These are phyloP conservation scores for Acanthaster planci DNA, from an alignment of 35 echinoderm and acorn worm species.

Conservation along the genomic window DNA sequence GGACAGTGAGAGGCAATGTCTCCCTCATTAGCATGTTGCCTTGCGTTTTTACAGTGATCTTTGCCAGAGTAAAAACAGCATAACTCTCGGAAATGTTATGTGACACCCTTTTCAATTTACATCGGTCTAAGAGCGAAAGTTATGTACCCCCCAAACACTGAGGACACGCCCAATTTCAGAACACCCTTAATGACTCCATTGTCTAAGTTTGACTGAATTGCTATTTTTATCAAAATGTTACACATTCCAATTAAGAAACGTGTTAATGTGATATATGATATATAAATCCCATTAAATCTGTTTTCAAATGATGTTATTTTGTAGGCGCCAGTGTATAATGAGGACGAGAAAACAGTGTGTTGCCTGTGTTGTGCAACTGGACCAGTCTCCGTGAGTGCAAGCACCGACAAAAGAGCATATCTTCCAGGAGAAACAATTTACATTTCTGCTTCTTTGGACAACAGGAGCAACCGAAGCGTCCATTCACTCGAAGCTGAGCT, in stretches of 20 bases:
- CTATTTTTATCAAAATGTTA: too few species aligned
- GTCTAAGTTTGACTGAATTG: too few species aligned
- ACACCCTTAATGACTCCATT: too few species aligned
- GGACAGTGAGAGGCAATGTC: too few species aligned
- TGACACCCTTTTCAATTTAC: too few species aligned
- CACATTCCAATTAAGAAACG: background rate
- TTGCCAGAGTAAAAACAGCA: too few species aligned
- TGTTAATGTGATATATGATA: background rate
- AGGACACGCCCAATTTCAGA: too few species aligned
- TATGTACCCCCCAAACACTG: too few species aligned
- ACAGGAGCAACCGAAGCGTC: constrained; percentile 91
- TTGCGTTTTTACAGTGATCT: too few species aligned
- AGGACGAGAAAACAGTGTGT: constrained; percentile 95
- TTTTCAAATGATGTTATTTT: background rate
- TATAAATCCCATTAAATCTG: background rate
- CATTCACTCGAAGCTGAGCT: constrained; percentile 85
- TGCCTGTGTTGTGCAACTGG: constrained; percentile 99
- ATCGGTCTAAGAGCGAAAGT: too few species aligned
- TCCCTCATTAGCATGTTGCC: too few species aligned
- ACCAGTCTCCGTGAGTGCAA: constrained; percentile 77
- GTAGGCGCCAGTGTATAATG: constrained; percentile 70
- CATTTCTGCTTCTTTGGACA: constrained; percentile 88
- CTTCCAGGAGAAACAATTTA: constrained; percentile 88
- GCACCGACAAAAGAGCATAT: constrained; percentile 86
- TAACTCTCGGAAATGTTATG: too few species aligned